Conservation (phyloP, 2,888 invertebrate genomes). For the Chirona hameri region DNA sequence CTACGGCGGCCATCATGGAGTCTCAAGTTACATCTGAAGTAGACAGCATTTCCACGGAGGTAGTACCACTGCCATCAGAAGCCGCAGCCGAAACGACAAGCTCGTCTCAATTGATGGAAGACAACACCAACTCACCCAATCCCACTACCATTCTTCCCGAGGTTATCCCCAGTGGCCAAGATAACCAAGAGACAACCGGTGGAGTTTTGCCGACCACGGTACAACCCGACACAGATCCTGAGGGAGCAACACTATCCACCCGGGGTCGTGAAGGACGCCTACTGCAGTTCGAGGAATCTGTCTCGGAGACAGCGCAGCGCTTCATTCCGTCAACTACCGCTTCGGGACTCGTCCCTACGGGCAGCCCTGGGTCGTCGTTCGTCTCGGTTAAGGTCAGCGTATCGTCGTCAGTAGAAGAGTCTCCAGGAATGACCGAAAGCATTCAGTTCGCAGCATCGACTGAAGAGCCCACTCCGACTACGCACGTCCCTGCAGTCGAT, state of each 20-base stretch:
- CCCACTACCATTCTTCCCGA: too few species aligned
- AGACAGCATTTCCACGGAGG: too few species aligned
- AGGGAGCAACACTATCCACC: not conserved
- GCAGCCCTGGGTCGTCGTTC: not conserved
- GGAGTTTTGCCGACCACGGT: too few species aligned
- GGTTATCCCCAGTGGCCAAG: too few species aligned
- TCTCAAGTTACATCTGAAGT: too few species aligned
- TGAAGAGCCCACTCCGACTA: not conserved
- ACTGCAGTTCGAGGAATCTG: not conserved
- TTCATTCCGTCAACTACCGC: not conserved
- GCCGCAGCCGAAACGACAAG: too few species aligned
- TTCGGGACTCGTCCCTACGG: not conserved
- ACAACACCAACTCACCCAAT: too few species aligned
- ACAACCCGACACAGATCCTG: too few species aligned
- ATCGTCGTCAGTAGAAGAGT: not conserved
- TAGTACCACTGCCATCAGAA: too few species aligned
- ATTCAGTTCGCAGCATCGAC: not conserved
- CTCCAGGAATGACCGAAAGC: not conserved
- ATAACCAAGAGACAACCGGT: too few species aligned
- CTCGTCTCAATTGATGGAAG: too few species aligned
- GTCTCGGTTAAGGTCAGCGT: not conserved
- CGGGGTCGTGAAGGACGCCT: not conserved
- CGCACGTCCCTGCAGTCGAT: not conserved
- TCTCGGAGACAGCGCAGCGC: not conserved
- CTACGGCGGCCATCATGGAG: too few species aligned